Percentiles rank a stretch among this genome's conserved stretches.
Conservation (phyloP, 2,113 vertebrate genomes). For the Hemibagrus wyckioides region DNA sequence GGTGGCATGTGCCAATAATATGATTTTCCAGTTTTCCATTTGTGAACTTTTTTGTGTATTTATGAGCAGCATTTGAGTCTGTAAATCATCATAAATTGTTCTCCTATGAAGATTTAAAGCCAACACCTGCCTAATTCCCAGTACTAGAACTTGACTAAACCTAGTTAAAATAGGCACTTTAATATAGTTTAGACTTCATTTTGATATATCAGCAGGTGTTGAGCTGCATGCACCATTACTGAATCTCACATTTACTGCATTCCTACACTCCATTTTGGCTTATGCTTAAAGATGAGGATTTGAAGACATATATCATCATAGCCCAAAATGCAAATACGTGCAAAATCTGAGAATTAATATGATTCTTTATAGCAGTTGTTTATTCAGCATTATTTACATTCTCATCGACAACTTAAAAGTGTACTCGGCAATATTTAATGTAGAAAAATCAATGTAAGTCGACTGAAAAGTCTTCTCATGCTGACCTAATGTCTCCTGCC, state of each 20-base stretch:
- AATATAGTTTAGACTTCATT: slow-evolving; percentile 9
- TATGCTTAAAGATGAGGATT: neutral
- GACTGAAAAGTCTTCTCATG: neutral
- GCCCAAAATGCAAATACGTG: neutral
- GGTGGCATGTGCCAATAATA: neutral
- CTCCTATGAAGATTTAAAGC: neutral
- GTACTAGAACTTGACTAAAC: neutral
- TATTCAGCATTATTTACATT: neutral
- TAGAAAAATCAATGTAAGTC: neutral
- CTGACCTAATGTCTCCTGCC: neutral
- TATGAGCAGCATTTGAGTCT: neutral
- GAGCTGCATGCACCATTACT: neutral
- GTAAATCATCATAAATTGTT: neutral
- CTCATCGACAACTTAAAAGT: neutral
- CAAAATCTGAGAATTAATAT: neutral
- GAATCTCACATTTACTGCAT: slow-evolving; percentile 13
- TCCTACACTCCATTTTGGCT: neutral
- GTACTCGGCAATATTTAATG: neutral
- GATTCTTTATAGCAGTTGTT: neutral
- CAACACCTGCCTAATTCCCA: neutral
- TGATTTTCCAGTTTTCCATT: neutral
- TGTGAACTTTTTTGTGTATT: neutral
- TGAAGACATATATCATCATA: neutral
- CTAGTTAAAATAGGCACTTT: neutral
- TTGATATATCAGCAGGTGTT: neutral